A percentile compares a stretch with the other conserved stretches of the same genome.
phyloP scores from a whole-genome alignment of 2,888 invertebrate species.

The Nymphalis urticae region DNA sequence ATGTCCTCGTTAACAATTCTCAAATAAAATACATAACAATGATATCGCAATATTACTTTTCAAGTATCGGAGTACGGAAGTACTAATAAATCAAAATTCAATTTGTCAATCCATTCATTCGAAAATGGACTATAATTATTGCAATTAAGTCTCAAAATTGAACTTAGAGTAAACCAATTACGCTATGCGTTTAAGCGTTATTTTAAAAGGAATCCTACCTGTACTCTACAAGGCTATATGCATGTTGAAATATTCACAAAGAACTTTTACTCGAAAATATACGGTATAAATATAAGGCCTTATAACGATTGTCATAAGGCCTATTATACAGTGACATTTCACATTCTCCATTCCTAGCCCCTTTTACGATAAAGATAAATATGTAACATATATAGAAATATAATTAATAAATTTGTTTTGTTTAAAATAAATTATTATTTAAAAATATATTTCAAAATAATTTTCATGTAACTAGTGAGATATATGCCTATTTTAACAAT shows the following conservation, averaged over 20 bases:
- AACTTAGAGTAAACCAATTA: not conserved
- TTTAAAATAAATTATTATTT: not conserved
- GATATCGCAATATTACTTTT: not conserved
- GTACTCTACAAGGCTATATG: slow-evolving; percentile 31
- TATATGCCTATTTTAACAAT: no score
- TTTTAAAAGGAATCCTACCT: slow-evolving; percentile 37
- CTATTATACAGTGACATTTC: slow-evolving; percentile 4
- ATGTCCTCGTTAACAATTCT: no score
- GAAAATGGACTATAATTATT: slow-evolving; percentile 6
- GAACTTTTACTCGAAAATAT: slow-evolving; percentile 30
- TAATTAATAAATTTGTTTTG: not conserved
- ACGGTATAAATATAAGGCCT: no score
- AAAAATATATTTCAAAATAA: no score
- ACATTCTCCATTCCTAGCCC: not conserved
- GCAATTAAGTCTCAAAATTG: not conserved
- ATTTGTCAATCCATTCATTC: slow-evolving; percentile 5
- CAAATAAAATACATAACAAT: no score
- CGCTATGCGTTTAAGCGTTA: not conserved
- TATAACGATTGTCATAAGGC: slow-evolving; percentile 16
- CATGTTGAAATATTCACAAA: slow-evolving; percentile 32
- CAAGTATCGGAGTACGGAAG: slow-evolving; percentile 5
- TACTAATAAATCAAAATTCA: not conserved
- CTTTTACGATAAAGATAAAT: not conserved
- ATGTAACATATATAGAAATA: not conserved
- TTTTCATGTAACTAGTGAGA: no score